Evolutionary conservation across 1,140 invertebrate genomes (phyloP).

Genomic region (Ips typographus): DNA sequence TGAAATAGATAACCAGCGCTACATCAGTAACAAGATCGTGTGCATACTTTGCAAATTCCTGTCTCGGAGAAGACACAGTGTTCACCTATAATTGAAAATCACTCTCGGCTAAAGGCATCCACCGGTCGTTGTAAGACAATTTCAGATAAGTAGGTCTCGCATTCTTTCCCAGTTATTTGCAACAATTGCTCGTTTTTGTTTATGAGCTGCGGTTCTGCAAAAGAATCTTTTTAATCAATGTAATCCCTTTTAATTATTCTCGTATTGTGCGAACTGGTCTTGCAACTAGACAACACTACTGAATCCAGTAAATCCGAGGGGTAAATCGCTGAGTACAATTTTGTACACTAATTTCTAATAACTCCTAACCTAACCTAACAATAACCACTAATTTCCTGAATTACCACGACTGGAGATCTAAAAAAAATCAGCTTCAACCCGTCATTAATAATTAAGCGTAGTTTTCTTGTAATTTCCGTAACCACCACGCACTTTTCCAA

Average conservation of each 20-base stretch:
- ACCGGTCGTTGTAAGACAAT: constrained; percentile 27
- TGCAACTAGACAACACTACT: not conserved
- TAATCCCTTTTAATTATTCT: constrained; percentile 15
- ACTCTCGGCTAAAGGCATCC: constrained; percentile 23
- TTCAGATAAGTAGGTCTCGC: constrained; percentile 33
- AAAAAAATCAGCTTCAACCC: not conserved
- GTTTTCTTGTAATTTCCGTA: no score
- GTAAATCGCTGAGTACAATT: no score
- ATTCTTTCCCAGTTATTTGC: constrained; percentile 25
- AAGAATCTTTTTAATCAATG: constrained; percentile 16
- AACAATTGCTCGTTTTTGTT: constrained; percentile 9
- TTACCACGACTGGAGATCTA: no score
- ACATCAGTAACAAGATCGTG: constrained; percentile 33
- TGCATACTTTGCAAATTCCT: constrained; percentile 31
- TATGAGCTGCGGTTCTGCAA: constrained; percentile 15
- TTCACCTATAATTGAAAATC: constrained; percentile 37
- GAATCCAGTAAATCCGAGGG: not conserved
- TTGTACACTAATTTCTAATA: no score
- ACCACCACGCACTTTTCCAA: no score
- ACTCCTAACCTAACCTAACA: no score
- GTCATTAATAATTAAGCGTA: no score
- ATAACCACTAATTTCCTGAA: no score
- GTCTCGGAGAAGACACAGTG: constrained; percentile 24
- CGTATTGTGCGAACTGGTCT: constrained; percentile 9
- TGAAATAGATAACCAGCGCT: constrained; percentile 29